Base-by-base conservation (phyloP, 2,113 vertebrate species). In the Triplophysa siluroides region DNA sequence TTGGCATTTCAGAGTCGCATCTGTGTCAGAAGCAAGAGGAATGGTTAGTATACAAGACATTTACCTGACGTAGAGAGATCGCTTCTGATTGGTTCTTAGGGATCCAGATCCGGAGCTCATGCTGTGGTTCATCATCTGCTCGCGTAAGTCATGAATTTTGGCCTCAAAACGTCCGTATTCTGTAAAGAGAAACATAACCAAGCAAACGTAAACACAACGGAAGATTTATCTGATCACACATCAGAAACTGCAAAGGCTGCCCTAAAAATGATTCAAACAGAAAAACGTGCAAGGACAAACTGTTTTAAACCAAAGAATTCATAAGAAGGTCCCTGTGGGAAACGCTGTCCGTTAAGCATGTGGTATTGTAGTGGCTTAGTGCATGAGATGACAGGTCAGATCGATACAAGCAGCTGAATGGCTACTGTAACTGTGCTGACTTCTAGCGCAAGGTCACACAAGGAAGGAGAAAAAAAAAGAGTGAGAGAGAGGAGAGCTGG, bases 51-150 rank as follows among this genome's bases (percentile, higher is more conserved):
- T 63, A 16, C 50, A 24, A n/a, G 8, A n/a, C 10, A 16, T 19
- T 62, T 90, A 98, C 97, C 97, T 98, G 90, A 99, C 97, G 54
- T 99, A 98, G 81, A 99, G 95, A 11, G 97, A 97, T 67, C 96
- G 95, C 88, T 99, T 99, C 87, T 98, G 97, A 92, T 97, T 99
- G 89, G 97, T 98, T 91, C 95, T 91, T 86, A 99, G 94, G 78
- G 97, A 98, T 79, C 97, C 97, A 0, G 97, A 98, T 79, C 96
- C 97, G 74, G 97, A 98, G 92, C 96, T 98, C 96, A 98, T 97
- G 92, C 97, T 98, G 95, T 98, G 95, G 92, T 98, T 99, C 96
- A 99, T 98, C 97, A 99, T 97, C 94, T 98, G 97, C 88, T 98
- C 97, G 71, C 97, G 94, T 83, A 99, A 95, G 92, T 99, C 97